phyloP scores from a whole-genome alignment of 1,140 invertebrate species.

The Leguminivora glycinivorella region DNA sequence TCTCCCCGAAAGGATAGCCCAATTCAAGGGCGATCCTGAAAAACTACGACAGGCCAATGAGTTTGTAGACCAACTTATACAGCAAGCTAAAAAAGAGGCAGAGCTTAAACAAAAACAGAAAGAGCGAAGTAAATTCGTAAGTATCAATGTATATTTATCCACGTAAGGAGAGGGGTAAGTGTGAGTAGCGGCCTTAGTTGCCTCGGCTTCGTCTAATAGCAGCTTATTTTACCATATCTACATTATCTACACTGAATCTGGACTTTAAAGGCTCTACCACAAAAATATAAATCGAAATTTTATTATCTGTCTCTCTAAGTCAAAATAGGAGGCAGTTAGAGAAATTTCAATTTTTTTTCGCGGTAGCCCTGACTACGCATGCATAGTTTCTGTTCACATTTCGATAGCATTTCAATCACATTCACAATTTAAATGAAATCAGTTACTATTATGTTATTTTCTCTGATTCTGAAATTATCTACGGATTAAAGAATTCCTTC shows the following conservation, averaged over 20 bases:
- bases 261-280: neutral
- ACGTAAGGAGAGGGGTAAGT: conserved; percentile 72
- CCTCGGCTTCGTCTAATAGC: conserved; percentile 65
- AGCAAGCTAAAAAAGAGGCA: conserved; percentile 74
- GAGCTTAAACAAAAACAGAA: conserved; percentile 76
- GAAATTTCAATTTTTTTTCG: neutral
- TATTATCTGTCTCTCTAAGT: too few species aligned
- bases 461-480: neutral
- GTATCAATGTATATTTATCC: conserved; percentile 76
- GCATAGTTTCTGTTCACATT: conserved; percentile 34
- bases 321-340: too few species aligned
- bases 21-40: conserved; percentile 74
- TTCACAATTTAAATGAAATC: neutral
- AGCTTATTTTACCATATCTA: conserved; percentile 42
- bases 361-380: conserved; percentile 46
- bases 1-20: conserved; percentile 63
- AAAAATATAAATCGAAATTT: too few species aligned
- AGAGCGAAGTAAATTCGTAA: conserved; percentile 77
- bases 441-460: neutral
- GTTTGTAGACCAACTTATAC: conserved; percentile 76
- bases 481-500: too few species aligned
- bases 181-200: conserved; percentile 66
- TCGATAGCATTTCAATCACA: neutral
- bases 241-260: conserved; percentile 37
- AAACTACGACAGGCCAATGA: conserved; percentile 72